Evolutionary conservation across 35 echinoderm and acorn worm species (phyloP).

Genomic region (Ophiothrix spiculata): DNA sequence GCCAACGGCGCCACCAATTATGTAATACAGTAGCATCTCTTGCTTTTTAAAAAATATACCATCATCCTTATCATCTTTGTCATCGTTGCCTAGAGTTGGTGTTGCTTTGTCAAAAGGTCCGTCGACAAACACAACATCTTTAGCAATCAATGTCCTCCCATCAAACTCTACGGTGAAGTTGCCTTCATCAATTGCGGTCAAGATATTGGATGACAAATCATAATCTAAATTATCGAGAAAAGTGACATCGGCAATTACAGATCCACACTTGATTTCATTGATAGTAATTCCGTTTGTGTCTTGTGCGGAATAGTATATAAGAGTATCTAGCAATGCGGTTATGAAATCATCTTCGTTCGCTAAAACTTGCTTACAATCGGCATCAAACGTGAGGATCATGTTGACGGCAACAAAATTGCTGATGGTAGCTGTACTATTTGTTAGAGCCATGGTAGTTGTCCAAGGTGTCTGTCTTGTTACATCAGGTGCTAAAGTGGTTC

Average conservation of each 20-base stretch:
- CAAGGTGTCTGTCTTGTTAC: background rate
- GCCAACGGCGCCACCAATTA: slow-evolving; percentile 64
- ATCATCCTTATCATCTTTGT: background rate
- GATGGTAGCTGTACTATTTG: background rate
- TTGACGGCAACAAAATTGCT: background rate
- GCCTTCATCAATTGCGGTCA: background rate
- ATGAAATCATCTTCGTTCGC: background rate
- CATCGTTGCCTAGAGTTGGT: background rate
- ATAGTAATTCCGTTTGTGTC: background rate
- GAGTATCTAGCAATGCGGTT: background rate
- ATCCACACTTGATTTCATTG: background rate
- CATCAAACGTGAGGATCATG: background rate
- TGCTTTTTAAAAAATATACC: slow-evolving; percentile 53
- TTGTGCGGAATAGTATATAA: background rate
- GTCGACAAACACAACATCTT: background rate
- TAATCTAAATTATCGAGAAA: background rate
- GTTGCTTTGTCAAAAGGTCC: background rate
- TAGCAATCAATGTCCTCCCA: background rate
- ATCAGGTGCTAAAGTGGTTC: background rate
- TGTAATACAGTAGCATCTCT: slow-evolving; percentile 69
- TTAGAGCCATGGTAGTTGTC: background rate
- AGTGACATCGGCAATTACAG: background rate
- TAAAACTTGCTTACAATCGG: background rate
- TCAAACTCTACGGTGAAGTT: background rate
- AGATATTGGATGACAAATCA: background rate